Conservation (phyloP, 2,888 invertebrate genomes). For the Andrena chrysosceles region DNA sequence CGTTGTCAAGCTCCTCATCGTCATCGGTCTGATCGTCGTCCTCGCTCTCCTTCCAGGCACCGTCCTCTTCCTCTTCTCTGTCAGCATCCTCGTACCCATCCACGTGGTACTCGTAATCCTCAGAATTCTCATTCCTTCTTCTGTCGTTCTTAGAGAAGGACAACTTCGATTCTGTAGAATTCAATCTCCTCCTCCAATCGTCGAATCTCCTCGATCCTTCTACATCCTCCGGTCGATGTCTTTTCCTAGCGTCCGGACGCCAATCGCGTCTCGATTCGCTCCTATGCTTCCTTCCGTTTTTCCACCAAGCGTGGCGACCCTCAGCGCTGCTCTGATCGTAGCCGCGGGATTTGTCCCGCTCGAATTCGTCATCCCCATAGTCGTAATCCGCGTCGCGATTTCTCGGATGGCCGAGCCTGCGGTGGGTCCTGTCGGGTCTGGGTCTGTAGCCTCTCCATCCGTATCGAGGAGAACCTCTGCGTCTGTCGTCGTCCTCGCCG, state of each 20-base stretch:
- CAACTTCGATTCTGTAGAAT: constrained; percentile 35
- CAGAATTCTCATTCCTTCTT: constrained; percentile 44
- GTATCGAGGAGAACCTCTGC: constrained; percentile 43
- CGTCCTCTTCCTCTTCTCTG: constrained; percentile 54
- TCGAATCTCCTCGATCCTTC: constrained; percentile 35
- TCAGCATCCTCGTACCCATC: constrained; percentile 56
- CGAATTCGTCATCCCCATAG: constrained; percentile 29
- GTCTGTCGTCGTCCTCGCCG: constrained; percentile 54
- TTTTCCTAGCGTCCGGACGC: constrained; percentile 36
- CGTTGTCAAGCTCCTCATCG: constrained; percentile 73
- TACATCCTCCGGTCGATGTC: constrained; percentile 32
- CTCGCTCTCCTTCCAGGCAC: constrained; percentile 38
- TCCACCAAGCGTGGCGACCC: constrained; percentile 39
- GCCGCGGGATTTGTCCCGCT: constrained; percentile 26
- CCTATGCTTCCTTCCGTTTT: constrained; percentile 41
- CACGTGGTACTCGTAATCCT: constrained; percentile 58
- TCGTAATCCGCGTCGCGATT: constrained; percentile 57
- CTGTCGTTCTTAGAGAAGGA: constrained; percentile 16
- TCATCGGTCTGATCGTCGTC: constrained; percentile 58
- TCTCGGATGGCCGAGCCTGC: constrained; percentile 35
- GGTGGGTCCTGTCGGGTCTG: constrained; percentile 26
- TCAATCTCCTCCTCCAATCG: constrained; percentile 44
- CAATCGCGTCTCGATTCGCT: constrained; percentile 28
- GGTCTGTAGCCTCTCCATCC: constrained; percentile 19
- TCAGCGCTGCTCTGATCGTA: constrained; percentile 46